Evolutionary conservation across 1,140 invertebrate species (phyloP), one percentile per base, ranked within the genome.

Genomic region (Galendromus occidentalis): DNA sequence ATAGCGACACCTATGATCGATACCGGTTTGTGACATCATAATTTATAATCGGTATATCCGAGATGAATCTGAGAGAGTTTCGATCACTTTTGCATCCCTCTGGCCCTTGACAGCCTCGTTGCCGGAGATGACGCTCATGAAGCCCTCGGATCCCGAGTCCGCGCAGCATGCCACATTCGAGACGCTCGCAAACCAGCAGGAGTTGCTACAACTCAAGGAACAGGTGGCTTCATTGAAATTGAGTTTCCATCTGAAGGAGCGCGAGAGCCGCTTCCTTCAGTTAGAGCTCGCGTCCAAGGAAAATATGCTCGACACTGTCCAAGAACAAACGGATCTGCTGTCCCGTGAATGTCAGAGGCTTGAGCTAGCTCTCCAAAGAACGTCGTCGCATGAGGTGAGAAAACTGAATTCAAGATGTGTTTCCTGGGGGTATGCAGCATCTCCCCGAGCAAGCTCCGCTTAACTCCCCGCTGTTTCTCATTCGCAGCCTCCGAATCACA

Each of bases 291-390:
- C 51, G 17, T 59, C 51, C 12, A 59, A 59, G 22, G 51, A 59
- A 9, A 22, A 17, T 14, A 59, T 59, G 51, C 1, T 22, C 1
- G 51, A 59, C 51, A 59, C 51, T 29, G n/a, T 59, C 25, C 51
- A 59, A 9, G 51, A 59, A 59, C 51, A 59, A 33, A 59, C 25
- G 12, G 51, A 59, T 17, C 51, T 59, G 17, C 51, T 59, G n/a
- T 59, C 51, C 6, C 25, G 51, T 14, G 51, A 59, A 22, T 59
- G 51, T 33, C 51, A 59, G 33, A 25, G 51, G 2, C 33, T 59
- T 17, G 51, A 59, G 51, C 51, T 59, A 1, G 51, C 51, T 12
- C 51, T 59, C 33, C 51, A 59, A 59, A 25, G 51, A 59, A 33
- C 51, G 9, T 17, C 51, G 1, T 59, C 25, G 12, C 51, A 59